These are phyloP conservation scores for Deilephila elpenor DNA, from an alignment of 2,888 invertebrate species.

Conservation along the genomic window DNA sequence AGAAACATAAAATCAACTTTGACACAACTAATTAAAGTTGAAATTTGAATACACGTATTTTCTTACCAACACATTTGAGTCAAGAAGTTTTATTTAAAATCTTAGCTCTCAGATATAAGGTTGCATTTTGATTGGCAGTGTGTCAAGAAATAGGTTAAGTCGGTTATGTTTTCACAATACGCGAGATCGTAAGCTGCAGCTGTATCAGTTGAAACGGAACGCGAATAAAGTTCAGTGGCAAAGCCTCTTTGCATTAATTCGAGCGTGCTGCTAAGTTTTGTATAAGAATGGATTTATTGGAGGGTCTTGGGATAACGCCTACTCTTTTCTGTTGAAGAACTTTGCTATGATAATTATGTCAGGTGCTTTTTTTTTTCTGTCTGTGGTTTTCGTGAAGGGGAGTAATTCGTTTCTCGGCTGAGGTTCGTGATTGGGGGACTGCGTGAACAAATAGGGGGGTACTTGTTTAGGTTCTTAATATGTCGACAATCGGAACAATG, in stretches of 20 bases:
- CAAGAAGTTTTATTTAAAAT: neutral
- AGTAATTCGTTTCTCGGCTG: too few relatives aligned
- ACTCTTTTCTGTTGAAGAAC: too few relatives aligned
- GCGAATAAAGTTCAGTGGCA: constrained; percentile 24
- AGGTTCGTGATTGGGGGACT: too few relatives aligned
- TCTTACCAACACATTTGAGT: neutral
- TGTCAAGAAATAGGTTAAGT: constrained; percentile 12
- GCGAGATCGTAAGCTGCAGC: constrained; percentile 25
- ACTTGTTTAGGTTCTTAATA: too few relatives aligned
- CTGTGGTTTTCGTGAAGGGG: too few relatives aligned
- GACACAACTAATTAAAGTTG: neutral
- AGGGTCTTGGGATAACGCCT: constrained; percentile 1
- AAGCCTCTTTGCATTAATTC: constrained; percentile 26
- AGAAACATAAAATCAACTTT: neutral
- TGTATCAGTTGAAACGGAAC: constrained; percentile 17
- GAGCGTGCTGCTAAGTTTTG: constrained; percentile 16
- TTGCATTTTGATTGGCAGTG: neutral
- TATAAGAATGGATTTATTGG: neutral
- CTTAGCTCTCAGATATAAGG: neutral
- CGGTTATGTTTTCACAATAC: constrained; percentile 18
- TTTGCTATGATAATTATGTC: neutral
- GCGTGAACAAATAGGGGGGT: too few relatives aligned
- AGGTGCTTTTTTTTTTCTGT: too few relatives aligned
- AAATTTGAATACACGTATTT: neutral
- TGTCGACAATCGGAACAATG: too few relatives aligned